Evolutionary conservation across 2,113 vertebrate genomes (phyloP).

Genomic region (Bubo bubo): DNA sequence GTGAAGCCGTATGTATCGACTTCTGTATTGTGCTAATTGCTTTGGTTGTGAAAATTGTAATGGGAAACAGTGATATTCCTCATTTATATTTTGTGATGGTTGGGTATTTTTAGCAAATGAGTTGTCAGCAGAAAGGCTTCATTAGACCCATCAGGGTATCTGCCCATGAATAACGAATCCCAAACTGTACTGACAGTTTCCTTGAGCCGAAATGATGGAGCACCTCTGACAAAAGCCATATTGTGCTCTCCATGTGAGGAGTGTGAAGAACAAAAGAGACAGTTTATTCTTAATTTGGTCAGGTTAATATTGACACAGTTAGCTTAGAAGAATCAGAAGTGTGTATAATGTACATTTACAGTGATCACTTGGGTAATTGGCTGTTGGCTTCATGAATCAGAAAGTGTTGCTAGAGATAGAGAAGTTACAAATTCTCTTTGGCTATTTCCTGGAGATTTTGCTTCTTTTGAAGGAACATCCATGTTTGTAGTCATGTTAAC

Average conservation of each 20-base stretch:
- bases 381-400: conserved; percentile 54
- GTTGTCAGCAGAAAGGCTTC: conserved; percentile 91
- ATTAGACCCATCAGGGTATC: conserved; percentile 96
- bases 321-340: conserved; percentile 64
- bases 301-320: conserved; percentile 90
- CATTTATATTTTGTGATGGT: conserved; percentile 75
- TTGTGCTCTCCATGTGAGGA: conserved; percentile 83
- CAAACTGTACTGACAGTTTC: conserved; percentile 89
- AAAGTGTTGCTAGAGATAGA: conserved; percentile 2
- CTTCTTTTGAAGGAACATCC: neutral
- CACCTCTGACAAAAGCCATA: conserved; percentile 88
- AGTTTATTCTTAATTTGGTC: conserved; percentile 83
- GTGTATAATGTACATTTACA: conserved; percentile 43
- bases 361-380: conserved; percentile 54
- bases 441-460: neutral
- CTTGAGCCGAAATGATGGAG: conserved; percentile 87
- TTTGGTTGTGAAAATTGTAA: conserved; percentile 39
- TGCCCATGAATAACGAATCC: conserved; percentile 91
- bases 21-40: conserved; percentile 46
- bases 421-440: conserved; percentile 6
- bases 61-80: conserved; percentile 55
- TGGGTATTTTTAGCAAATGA: conserved; percentile 92
- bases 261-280: conserved; percentile 79
- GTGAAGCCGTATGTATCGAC: neutral
- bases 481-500: neutral